A percentile compares a stretch with the other conserved stretches of the same genome.
Evolutionary conservation across 2,797 vertebrate genomes (phyloP).

Genomic region (Takifugu ocellatus): DNA sequence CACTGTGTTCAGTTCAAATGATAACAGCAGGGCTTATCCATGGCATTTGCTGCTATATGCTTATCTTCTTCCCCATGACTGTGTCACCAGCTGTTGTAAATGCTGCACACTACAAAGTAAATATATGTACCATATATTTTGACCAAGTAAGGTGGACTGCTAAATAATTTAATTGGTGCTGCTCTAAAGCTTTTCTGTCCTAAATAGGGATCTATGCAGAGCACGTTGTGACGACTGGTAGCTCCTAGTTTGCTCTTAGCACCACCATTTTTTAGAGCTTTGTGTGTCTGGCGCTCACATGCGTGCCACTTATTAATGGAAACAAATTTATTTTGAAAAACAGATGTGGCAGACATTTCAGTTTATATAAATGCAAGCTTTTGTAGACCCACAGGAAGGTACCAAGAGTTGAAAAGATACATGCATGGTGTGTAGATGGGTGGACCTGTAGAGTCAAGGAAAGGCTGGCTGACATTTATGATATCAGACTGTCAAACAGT

Average conservation of each 20-base stretch:
- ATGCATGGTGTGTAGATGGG: conserved; percentile 46
- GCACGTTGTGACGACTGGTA: conserved; percentile 28
- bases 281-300: conserved; percentile 60
- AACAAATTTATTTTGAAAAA: conserved; percentile 50
- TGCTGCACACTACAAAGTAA: conserved; percentile 60
- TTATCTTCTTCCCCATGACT: conserved; percentile 59
- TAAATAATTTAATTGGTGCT: conserved; percentile 61
- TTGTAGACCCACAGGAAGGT: conserved; percentile 49
- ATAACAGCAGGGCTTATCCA: conserved; percentile 31
- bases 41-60: conserved; percentile 44
- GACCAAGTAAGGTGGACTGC: conserved; percentile 66
- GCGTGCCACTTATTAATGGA: conserved; percentile 48
- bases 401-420: conserved; percentile 36
- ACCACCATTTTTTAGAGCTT: conserved; percentile 43
- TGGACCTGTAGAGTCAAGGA: conserved; percentile 29
- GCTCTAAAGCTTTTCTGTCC: conserved; percentile 42
- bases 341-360: conserved; percentile 59
- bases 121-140: conserved; percentile 63
- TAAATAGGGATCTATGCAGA: conserved; percentile 61
- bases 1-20: background rate
- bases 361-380: conserved; percentile 49
- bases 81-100: conserved; percentile 66
- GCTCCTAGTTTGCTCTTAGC: conserved; percentile 22
- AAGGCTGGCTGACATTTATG: conserved; percentile 33
- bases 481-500: background rate